A percentile compares a stretch with the other conserved stretches of the same genome.
Evolutionary conservation across 2,113 vertebrate species (phyloP).

Genomic region (Bostrychus sinensis): DNA sequence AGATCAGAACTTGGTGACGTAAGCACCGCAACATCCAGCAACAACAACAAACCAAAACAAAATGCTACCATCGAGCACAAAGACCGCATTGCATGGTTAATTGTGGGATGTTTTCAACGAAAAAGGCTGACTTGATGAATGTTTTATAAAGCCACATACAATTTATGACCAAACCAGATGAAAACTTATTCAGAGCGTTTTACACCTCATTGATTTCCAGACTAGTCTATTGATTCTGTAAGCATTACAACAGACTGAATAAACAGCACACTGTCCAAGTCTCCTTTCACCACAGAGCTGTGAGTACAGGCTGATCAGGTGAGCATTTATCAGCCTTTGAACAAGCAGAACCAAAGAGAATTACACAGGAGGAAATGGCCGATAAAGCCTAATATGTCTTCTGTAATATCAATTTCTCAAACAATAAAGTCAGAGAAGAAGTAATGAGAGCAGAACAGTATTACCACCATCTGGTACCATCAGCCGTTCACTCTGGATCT

Average conservation of each 20-base stretch:
- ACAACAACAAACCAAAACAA: too few species aligned
- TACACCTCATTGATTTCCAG: conserved; percentile 52
- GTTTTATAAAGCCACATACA: neutral
- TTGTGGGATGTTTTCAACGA: conserved; percentile 8
- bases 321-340: conserved; percentile 60
- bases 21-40: too few species aligned
- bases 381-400: conserved; percentile 66
- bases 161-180: conserved; percentile 36
- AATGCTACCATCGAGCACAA: too few species aligned
- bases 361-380: too few species aligned
- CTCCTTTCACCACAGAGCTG: conserved; percentile 7
- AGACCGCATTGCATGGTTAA: too few species aligned
- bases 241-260: conserved; percentile 40
- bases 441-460: conserved; percentile 61
- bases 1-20: too few species aligned
- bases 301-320: conserved; percentile 27
- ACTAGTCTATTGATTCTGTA: conserved; percentile 52
- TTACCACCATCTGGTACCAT: conserved; percentile 65
- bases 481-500: conserved; percentile 25
- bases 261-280: conserved; percentile 32
- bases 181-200: conserved; percentile 48
- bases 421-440: conserved; percentile 65
- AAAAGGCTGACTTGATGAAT: conserved; percentile 16
- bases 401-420: conserved; percentile 72
- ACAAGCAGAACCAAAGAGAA: conserved; percentile 50